A percentile compares a stretch with the other conserved stretches of the same genome.
These are phyloP conservation scores for Cervus canadensis DNA, from an alignment of 2,113 vertebrate species.

Conservation along the genomic window DNA sequence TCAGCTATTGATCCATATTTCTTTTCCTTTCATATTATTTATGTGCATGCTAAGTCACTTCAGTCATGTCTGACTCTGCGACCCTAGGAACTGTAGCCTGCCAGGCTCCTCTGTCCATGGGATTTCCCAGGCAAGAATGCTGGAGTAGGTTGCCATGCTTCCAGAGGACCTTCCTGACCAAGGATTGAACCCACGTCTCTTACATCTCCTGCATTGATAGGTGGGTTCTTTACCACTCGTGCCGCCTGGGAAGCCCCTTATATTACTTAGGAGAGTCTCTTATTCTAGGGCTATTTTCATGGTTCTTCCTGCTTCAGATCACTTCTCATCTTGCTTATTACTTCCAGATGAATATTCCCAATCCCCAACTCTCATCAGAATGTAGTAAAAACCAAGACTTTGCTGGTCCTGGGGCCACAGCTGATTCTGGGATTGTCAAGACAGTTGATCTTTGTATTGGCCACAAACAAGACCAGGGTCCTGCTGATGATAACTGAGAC, in stretches of 20 bases:
- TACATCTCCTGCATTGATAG: accelerated
- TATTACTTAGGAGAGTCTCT: neutral
- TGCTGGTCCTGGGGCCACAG: neutral
- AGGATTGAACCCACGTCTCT: neutral
- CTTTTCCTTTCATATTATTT: neutral
- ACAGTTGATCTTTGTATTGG: neutral
- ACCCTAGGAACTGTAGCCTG: neutral
- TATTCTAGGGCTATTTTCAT: neutral
- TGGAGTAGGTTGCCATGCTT: neutral
- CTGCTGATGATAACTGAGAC: neutral
- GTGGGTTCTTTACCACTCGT: neutral
- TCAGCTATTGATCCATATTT: neutral
- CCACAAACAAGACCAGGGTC: neutral
- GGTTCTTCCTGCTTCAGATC: neutral
- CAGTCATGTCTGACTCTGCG: neutral
- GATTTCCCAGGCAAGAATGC: neutral
- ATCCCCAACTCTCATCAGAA: neutral
- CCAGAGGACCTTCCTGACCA: neutral
- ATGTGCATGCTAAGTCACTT: neutral
- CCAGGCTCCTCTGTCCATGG: neutral
- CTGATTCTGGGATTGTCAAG: neutral
- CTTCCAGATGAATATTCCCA: neutral
- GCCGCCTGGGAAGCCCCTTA: neutral
- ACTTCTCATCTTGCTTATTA: neutral
- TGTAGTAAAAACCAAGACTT: neutral